A percentile compares a stretch with the other conserved stretches of the same genome.
These are phyloP conservation scores for Cirrhinus molitorella DNA, from an alignment of 2,797 vertebrate genomes.

Conservation along the genomic window DNA sequence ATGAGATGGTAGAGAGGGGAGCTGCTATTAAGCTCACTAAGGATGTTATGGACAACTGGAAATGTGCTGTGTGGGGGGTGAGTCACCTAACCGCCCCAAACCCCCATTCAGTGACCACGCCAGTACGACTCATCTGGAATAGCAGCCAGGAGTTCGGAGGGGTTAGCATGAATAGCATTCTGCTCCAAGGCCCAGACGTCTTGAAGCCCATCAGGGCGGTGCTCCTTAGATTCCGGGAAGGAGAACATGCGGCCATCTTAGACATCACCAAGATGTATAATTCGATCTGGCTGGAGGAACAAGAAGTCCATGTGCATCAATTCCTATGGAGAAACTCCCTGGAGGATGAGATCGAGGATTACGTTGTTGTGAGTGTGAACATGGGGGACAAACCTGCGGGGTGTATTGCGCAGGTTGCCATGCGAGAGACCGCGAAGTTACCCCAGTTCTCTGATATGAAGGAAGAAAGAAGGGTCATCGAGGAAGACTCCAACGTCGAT, in stretches of 20 bases:
- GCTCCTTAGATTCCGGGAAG: constrained; percentile 41
- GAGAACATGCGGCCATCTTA: constrained; percentile 38
- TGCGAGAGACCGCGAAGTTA: constrained; percentile 34
- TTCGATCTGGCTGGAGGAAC: constrained; percentile 48
- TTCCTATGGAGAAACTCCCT: constrained; percentile 48
- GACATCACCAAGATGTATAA: constrained; percentile 61
- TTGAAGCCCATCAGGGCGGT: constrained; percentile 49
- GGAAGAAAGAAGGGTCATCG: constrained; percentile 22
- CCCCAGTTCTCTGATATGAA: constrained; percentile 34
- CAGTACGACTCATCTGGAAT: constrained; percentile 49
- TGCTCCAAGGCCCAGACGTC: constrained; percentile 25
- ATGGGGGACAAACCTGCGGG: constrained; percentile 47
- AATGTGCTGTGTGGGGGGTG: constrained; percentile 46
- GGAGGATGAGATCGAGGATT: constrained; percentile 44
- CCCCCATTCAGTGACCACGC: constrained; percentile 24
- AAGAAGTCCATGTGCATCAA: constrained; percentile 43
- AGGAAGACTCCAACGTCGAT: constrained; percentile 15
- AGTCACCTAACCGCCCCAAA: constrained; percentile 51
- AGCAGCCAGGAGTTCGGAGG: constrained; percentile 53
- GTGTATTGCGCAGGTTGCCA: constrained; percentile 34
- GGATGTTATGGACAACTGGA: constrained; percentile 29
- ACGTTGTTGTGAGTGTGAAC: constrained; percentile 44
- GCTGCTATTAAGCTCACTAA: constrained; percentile 46
- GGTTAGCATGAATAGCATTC: constrained; percentile 47
- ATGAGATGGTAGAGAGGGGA: constrained; percentile 47